A percentile compares a stretch with the other conserved stretches of the same genome.
These are phyloP conservation scores for Neuroscelio doddi DNA, from an alignment of 2,888 invertebrate species.

Conservation along the genomic window DNA sequence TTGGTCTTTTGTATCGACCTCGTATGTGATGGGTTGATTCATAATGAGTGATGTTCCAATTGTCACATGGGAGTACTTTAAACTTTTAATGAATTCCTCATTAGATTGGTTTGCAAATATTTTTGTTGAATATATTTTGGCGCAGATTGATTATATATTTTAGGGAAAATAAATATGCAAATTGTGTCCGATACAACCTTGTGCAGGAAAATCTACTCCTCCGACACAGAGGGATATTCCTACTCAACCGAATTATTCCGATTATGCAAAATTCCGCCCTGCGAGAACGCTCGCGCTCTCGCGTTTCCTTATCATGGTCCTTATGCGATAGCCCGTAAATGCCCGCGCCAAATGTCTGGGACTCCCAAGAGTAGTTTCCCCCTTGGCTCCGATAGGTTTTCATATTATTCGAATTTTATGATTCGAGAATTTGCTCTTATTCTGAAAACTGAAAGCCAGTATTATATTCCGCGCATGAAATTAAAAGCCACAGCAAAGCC, in stretches of 20 bases:
- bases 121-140: constrained; percentile 40
- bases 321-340: constrained; percentile 40
- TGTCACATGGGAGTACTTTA: no score
- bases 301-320: constrained; percentile 30
- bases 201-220: constrained; percentile 27
- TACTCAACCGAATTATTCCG: constrained; percentile 40
- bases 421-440: constrained; percentile 25
- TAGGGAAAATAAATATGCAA: constrained; percentile 51
- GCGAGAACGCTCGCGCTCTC: constrained; percentile 8
- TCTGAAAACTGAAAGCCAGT: constrained; percentile 5
- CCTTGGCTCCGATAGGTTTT: constrained; percentile 25
- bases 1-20: no score
- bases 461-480: constrained; percentile 22
- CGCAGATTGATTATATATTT: constrained; percentile 55
- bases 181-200: constrained; percentile 29
- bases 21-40: no score
- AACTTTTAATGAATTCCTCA: constrained; percentile 48
- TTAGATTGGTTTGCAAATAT: constrained; percentile 44
- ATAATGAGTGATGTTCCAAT: no score
- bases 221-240: constrained; percentile 25
- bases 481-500: constrained; percentile 24
- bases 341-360: constrained; percentile 20
- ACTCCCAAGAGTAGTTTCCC: neutral
- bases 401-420: constrained; percentile 22
- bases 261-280: constrained; percentile 46